These are phyloP conservation scores for Tupaia chinensis DNA, from an alignment of 2,113 vertebrate genomes.

Conservation along the genomic window DNA sequence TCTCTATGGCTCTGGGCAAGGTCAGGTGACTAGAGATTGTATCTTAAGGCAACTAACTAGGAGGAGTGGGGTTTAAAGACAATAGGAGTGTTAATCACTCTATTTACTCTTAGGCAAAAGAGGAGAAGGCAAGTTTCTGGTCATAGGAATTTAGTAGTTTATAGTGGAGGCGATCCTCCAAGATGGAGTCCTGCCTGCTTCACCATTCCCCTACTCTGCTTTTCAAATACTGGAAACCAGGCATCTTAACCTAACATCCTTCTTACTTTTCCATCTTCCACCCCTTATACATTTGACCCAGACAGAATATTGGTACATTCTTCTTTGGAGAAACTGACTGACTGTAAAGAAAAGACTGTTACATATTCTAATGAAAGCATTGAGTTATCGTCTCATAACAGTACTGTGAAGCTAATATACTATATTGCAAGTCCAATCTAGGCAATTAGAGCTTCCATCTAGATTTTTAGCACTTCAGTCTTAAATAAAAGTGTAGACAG, in stretches of 20 bases:
- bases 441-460: background rate
- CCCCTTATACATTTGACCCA: background rate
- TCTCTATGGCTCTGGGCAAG: no score
- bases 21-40: no score
- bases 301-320: background rate
- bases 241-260: background rate
- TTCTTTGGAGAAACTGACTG: background rate
- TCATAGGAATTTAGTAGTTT: no score
- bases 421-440: background rate
- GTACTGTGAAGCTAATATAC: background rate
- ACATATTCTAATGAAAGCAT: background rate
- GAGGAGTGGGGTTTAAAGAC: no score
- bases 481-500: background rate
- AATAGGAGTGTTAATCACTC: no score
- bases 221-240: background rate
- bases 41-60: no score
- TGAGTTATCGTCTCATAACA: background rate
- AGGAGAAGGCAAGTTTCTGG: no score
- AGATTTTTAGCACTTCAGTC: background rate
- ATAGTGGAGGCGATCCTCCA: no score
- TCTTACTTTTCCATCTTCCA: rapidly evolving
- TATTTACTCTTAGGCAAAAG: no score
- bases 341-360: background rate
- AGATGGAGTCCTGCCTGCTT: no score
- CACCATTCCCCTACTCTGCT: background rate